Percentiles rank a stretch among this genome's conserved stretches.
phyloP scores from a whole-genome alignment of 2,888 invertebrate genomes.

The Cantharis rustica region DNA sequence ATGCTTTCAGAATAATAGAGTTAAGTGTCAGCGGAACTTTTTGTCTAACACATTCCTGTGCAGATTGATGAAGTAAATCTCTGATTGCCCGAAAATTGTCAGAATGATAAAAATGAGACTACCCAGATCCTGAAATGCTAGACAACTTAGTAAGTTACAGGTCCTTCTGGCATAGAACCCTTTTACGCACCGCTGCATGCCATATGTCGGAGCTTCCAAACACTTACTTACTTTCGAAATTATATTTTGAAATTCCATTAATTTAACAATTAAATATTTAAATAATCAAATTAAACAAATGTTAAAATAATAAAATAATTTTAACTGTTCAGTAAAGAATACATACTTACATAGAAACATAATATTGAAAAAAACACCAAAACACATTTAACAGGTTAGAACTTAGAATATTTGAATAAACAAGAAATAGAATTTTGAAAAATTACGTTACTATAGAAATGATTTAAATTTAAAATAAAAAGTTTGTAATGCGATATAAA shows the following conservation, averaged over 20 bases:
- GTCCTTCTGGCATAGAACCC: not conserved
- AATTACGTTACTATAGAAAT: too few relatives aligned
- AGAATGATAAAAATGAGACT: not conserved
- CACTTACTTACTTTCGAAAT: not conserved
- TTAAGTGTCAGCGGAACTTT: not conserved
- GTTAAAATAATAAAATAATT: too few relatives aligned
- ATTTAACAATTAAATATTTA: not conserved
- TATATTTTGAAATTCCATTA: not conserved
- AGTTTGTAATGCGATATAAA: too few relatives aligned
- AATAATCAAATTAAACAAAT: too few relatives aligned
- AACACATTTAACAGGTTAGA: too few relatives aligned
- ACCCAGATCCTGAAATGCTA: not conserved
- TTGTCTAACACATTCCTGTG: not conserved
- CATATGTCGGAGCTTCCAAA: not conserved
- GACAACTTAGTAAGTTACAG: not conserved
- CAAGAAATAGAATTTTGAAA: too few relatives aligned
- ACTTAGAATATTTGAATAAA: too few relatives aligned
- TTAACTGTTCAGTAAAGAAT: too few relatives aligned
- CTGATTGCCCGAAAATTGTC: not conserved
- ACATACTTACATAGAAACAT: too few relatives aligned
- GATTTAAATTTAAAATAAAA: too few relatives aligned
- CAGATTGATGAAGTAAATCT: not conserved
- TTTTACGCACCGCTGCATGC: not conserved
- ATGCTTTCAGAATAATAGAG: not conserved
- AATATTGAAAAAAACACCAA: too few relatives aligned